Base-by-base conservation (phyloP, 2,797 vertebrate genomes). In the Tauraco hartlaubi region DNA sequence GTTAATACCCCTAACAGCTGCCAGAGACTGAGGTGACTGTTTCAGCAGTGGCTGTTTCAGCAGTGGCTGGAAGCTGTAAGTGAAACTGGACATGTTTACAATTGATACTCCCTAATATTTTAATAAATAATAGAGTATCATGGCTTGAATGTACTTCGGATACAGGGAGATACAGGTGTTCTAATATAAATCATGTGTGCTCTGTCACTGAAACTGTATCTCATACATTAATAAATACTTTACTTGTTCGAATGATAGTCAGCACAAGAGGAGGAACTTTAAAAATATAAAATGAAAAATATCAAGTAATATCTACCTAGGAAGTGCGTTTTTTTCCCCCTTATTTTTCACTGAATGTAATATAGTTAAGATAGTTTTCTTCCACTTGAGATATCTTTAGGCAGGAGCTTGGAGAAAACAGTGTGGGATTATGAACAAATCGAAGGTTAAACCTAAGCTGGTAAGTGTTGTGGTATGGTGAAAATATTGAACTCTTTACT, bases 151-250 rank as follows among this genome's bases (percentile, higher is more conserved):
- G 19, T 44, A 18, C 15, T 81, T 72, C 4, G 9, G n/a, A 62
- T 79, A 15, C 10, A 14, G 58, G 69, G 43, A 82, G 35, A 35
- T 62, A 26, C 86, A 93, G 76, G 78, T 89, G 67, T 89, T 91
- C 37, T 62, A 11, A 61, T 58, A 79, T 67, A 79, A 92, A 85
- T 89, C 64, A 28, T 9, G 10, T 35, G 25, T 9, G 2, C 20
- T 85, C 39, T 71, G 63, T 79, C 75, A 54, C 64, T 83, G 92
- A 94, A 95, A 87, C 55, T 55, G 21, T 66, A 73, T 66, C 86
- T 68, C 3, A 0, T 78, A 15, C 4, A 0, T 68, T 46, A 59
- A 72, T 85, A 67, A 85, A 59, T 33, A 41, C 28, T 82, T 82
- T 25, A 56, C 55, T 28, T 59, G 72, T 55, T 85, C 73, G 25